These are phyloP conservation scores for Eupithecia vulgata DNA, from an alignment of 2,888 invertebrate genomes.

Conservation along the genomic window DNA sequence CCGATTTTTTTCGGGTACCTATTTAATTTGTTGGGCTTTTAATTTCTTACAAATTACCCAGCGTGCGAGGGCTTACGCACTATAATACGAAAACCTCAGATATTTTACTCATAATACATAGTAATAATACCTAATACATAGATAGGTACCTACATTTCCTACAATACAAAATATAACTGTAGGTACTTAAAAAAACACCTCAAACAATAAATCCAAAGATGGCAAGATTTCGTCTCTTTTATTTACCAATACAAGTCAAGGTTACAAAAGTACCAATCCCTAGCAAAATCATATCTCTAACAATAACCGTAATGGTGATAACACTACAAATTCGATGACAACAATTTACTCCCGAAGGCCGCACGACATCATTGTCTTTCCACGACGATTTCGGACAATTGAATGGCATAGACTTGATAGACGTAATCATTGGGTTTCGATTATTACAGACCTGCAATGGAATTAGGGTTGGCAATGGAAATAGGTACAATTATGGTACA, in stretches of 20 bases:
- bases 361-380: conserved; percentile 58
- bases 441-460: conserved; percentile 48
- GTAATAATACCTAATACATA: too few species aligned
- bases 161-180: too few species aligned
- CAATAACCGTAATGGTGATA: conserved; percentile 29
- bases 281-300: conserved; percentile 1
- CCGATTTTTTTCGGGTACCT: too few species aligned
- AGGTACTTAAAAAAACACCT: too few species aligned
- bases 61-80: too few species aligned
- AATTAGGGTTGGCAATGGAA: conserved; percentile 18
- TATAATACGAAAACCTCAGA: too few species aligned
- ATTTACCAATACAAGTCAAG: conserved; percentile 10
- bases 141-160: too few species aligned
- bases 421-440: conserved; percentile 71
- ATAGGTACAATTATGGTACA: conserved; percentile 56
- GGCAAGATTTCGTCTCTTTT: not conserved
- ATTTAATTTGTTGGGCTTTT: too few species aligned
- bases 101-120: too few species aligned
- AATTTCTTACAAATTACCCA: too few species aligned
- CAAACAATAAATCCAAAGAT: not conserved
- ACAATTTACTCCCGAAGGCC: conserved; percentile 53
- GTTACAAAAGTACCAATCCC: not conserved
- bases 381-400: conserved; percentile 69
- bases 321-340: conserved; percentile 33
- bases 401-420: conserved; percentile 65